Conservation (phyloP, 2,113 vertebrate genomes). For the Sigmodon hispidus region DNA sequence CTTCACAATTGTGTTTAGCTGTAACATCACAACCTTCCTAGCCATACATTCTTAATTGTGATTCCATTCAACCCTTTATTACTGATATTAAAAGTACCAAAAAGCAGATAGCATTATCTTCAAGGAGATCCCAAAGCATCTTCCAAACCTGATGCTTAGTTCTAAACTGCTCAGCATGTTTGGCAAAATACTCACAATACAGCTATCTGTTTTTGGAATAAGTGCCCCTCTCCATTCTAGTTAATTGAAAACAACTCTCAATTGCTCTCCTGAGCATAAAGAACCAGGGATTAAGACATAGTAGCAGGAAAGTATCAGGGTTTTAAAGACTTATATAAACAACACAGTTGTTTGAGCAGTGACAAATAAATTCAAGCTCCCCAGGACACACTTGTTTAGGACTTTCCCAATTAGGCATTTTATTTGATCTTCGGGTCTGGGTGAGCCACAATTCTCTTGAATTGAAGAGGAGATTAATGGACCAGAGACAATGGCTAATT, state of each 20-base stretch:
- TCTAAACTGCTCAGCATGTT: conserved; percentile 85
- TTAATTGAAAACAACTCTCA: conserved; percentile 90
- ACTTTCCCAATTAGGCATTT: conserved; percentile 91
- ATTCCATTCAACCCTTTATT: conserved; percentile 47
- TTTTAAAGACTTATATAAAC: conserved; percentile 90
- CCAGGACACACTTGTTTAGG: conserved; percentile 89
- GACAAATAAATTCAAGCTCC: conserved; percentile 90
- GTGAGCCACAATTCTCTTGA: conserved; percentile 88
- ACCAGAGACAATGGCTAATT: conserved; percentile 89
- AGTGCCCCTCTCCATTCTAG: conserved; percentile 86
- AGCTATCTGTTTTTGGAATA: conserved; percentile 86
- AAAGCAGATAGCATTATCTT: conserved; percentile 58
- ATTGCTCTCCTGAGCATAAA: conserved; percentile 88
- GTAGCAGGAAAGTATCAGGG: conserved; percentile 83
- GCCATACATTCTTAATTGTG: conserved; percentile 47
- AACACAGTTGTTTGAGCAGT: conserved; percentile 89
- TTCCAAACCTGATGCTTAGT: conserved; percentile 79
- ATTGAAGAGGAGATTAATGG: conserved; percentile 89
- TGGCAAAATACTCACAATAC: conserved; percentile 81
- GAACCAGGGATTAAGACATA: conserved; percentile 87
- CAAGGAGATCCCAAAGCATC: conserved; percentile 75
- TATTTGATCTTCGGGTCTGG: conserved; percentile 90
- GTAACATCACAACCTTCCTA: conserved; percentile 24
- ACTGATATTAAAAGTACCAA: conserved; percentile 58
- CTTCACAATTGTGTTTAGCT: conserved; percentile 41